These are phyloP conservation scores for Pachypanchax playfairii DNA, from an alignment of 2,113 vertebrate genomes.

Conservation along the genomic window DNA sequence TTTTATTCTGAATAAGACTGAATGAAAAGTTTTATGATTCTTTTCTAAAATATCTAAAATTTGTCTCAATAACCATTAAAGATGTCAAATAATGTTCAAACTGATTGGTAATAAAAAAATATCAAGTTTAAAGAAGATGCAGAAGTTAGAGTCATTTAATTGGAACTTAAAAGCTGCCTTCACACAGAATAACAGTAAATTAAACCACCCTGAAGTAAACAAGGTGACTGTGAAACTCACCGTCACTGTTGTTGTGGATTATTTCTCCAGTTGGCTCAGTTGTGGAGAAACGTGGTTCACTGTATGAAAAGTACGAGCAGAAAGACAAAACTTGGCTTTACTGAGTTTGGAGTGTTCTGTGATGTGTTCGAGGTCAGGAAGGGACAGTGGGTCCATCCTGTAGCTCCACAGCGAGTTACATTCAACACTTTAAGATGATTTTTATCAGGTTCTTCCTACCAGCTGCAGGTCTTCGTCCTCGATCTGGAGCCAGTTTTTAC, in stretches of 20 bases:
- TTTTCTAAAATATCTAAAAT: too few species aligned
- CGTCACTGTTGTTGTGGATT: constrained; percentile 39
- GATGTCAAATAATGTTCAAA: too few species aligned
- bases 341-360: neutral
- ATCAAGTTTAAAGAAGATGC: too few species aligned
- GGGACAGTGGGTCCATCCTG: neutral
- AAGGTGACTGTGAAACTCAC: constrained; percentile 75
- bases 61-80: too few species aligned
- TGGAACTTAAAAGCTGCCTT: neutral
- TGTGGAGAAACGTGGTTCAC: constrained; percentile 57
- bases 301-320: constrained; percentile 62
- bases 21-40: too few species aligned
- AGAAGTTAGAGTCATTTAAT: too few species aligned
- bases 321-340: constrained; percentile 30
- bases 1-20: too few species aligned
- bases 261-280: constrained; percentile 61
- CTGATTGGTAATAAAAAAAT: too few species aligned
- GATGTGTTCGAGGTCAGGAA: neutral
- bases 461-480: constrained; percentile 43
- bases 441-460: constrained; percentile 32
- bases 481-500: constrained; percentile 9
- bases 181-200: neutral
- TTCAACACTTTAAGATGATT: neutral
- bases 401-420: neutral
- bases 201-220: neutral